Evolutionary conservation across 2,797 vertebrate species (phyloP).

Genomic region (Ctenochaetus hawaiiensis): DNA sequence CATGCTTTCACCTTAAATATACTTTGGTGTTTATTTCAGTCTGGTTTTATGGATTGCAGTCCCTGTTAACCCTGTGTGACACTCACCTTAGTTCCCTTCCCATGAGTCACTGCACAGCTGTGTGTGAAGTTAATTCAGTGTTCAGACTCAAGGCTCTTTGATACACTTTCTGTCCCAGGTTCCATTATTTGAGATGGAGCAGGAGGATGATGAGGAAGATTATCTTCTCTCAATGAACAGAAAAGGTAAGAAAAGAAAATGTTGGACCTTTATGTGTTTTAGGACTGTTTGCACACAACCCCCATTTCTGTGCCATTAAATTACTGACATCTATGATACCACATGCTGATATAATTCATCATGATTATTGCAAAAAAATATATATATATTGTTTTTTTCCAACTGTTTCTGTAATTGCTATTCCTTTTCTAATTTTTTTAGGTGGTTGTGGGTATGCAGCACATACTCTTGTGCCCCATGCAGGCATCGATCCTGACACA

Average conservation of each 20-base stretch:
- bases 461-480: conserved; percentile 21
- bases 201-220: conserved; percentile 60
- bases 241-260: conserved; percentile 43
- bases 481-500: conserved; percentile 76
- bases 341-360: neutral
- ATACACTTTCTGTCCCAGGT: conserved; percentile 47
- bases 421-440: neutral
- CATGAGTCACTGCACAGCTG: neutral
- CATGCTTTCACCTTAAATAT: too few species aligned
- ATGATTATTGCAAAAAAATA: neutral
- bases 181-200: conserved; percentile 74
- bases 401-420: neutral
- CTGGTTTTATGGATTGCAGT: too few species aligned
- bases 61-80: too few species aligned
- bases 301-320: neutral
- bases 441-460: conserved; percentile 8
- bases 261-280: neutral
- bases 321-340: neutral
- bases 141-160: neutral
- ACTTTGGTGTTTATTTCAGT: too few species aligned
- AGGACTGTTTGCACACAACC: neutral
- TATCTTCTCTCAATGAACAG: conserved; percentile 36
- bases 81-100: too few species aligned
- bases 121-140: neutral
- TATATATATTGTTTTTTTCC: neutral